These are phyloP conservation scores for Pristionchus mayeri DNA, from an alignment of 2,888 invertebrate species.

Conservation along the genomic window DNA sequence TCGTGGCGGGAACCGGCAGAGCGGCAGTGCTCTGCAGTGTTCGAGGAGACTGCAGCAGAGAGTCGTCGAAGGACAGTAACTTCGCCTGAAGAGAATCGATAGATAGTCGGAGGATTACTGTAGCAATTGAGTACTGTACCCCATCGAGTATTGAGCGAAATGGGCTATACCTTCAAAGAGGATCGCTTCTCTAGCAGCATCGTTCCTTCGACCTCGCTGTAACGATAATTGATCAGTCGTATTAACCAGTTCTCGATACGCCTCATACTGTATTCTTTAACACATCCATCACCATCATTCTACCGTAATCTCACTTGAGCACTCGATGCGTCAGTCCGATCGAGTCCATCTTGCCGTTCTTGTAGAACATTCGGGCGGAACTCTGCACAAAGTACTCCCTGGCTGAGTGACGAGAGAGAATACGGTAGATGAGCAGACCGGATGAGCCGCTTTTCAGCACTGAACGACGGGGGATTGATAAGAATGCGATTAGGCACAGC, in stretches of 20 bases:
- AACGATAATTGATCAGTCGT: neutral
- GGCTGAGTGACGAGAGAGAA: conserved; percentile 80
- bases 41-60: conserved; percentile 73
- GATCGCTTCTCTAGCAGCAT: conserved; percentile 96
- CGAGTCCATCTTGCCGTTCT: conserved; percentile 99
- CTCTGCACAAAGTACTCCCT: conserved; percentile 98
- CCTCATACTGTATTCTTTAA: neutral
- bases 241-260: too few species aligned
- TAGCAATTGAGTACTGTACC: neutral
- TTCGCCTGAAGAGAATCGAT: conserved; percentile 58
- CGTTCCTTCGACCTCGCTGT: conserved; percentile 97
- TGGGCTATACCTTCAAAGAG: conserved; percentile 67
- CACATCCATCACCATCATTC: neutral
- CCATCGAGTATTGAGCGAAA: too few species aligned
- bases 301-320: conserved; percentile 86
- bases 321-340: conserved; percentile 98
- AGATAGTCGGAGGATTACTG: neutral
- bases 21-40: conserved; percentile 49
- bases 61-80: conserved; percentile 75
- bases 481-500: too few species aligned
- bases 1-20: conserved; percentile 46
- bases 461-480: too few species aligned
- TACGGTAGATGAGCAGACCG: conserved; percentile 97
- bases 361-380: conserved; percentile 95
- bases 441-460: conserved; percentile 98